Base-by-base conservation (phyloP, 1,140 invertebrate genomes). In the Doryteuthis pealeii region DNA sequence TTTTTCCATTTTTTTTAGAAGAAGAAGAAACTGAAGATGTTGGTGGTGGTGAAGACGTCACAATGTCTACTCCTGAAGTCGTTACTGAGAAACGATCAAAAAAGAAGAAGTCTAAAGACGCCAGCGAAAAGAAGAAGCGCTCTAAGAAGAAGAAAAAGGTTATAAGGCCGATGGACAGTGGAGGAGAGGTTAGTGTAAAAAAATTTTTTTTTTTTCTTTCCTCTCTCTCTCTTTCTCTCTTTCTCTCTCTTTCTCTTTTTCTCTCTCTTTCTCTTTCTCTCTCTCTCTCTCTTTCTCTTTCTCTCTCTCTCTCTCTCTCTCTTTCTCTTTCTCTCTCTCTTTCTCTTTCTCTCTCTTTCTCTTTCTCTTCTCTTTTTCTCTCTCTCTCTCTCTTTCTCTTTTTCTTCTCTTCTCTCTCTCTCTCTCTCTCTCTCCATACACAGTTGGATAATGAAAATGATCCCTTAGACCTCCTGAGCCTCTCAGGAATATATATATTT, bases 51-150 rank as follows among this genome's bases (percentile, higher is more conserved):
- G 78, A 79, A 26, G 80, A 77, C 76, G 79, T 40, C 18, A 15
- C 54, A 8, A 58, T 58, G 54, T 22, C n/a, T 10, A 68, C 40
- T 33, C 66, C 14, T 40, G 76, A 77, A 67, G 71, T 67, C 14
- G 31, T 72, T 0, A 33, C 76, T 58, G 82, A 83, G 22, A 86
- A 86, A 72, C 82, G 82, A 74, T 80, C 80, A 62, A 83, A 84
- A 74, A 85, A 85, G 70, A 80, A 83, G 49, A 84, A 83, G 68
- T 77, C 77, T 71, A 85, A 83, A 71, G 85, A 86, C 81, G 79
- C 80, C 22, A 80, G 79, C 54, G 82, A 82, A 26, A 82, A 81
- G 73, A 83, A 83, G 74, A 82, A 82, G 58, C 83, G 79, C 62
- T 78, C 78, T 22, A 81, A 72, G 30, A 75, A 83, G 68, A 84